Evolutionary conservation across 2,113 vertebrate species (phyloP).

Genomic region (Merops nubicus): DNA sequence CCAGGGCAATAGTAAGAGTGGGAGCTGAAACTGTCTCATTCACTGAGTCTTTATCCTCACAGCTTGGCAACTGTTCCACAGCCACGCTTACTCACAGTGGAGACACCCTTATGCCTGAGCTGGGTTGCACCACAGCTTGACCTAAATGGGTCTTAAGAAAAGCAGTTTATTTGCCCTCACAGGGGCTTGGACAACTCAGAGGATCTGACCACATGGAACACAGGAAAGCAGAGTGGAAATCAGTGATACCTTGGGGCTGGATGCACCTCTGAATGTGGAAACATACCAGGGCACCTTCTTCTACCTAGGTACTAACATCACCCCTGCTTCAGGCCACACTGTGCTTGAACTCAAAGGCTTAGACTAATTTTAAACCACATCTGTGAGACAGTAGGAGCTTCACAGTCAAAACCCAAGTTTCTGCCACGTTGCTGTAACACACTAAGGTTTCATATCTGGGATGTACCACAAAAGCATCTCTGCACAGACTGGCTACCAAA

Average conservation of each 20-base stretch:
- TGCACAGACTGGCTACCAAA: background rate
- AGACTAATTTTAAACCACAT: background rate
- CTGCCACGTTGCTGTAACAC: background rate
- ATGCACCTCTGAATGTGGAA: background rate
- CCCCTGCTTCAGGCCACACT: background rate
- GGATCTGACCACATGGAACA: background rate
- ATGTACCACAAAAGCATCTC: background rate
- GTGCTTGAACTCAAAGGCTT: background rate
- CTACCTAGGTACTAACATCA: background rate
- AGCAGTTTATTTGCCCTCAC: background rate
- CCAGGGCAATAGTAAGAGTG: conserved; percentile 53
- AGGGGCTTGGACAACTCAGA: background rate
- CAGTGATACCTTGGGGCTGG: background rate
- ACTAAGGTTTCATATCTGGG: background rate
- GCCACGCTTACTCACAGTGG: background rate
- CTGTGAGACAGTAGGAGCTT: background rate
- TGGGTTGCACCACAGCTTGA: background rate
- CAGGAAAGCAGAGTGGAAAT: background rate
- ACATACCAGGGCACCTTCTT: fast-evolving
- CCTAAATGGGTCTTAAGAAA: background rate
- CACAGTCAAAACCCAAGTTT: background rate
- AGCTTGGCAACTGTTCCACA: conserved; percentile 15
- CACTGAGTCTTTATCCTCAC: conserved; percentile 7
- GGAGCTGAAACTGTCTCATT: conserved; percentile 32
- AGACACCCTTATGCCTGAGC: background rate